Base-by-base conservation (phyloP, 30 jellyfish, hydroid and myxozoan genomes). In the Rhopilema esculentum region DNA sequence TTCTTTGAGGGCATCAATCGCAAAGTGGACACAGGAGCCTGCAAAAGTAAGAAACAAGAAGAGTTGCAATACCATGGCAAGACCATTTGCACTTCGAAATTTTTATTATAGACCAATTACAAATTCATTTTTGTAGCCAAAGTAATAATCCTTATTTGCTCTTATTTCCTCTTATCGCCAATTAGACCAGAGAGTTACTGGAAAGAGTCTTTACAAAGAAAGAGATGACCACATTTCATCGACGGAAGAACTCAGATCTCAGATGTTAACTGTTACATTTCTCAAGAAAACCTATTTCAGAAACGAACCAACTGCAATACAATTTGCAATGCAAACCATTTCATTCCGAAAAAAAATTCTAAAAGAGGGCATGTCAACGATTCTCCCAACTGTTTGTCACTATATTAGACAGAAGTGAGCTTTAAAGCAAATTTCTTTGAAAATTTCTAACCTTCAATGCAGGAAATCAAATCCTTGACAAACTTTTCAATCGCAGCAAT, bases 21-120 rank as follows among this genome's bases (percentile, higher is more conserved):
- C 85, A 84, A 95, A 95, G 69, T 91, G 96, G 52, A 66, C 73
- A 69, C 99, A 95, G 49, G 87, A 57, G n/a, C 97, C 99, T 91
- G 73, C 22, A 84, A 26, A 32, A 21, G 40, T 24, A 7, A 22
- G 63, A 78, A 51, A 16, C 20, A 78, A 16, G 16, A 19, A 23
- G 25, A 22, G 0, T 40, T 40, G 6, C 57, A 40, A 40, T 40
- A 12, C 57, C 12, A 2, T 40, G 57, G 6, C 57, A 40, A 2
- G 9, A 40, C 6, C 57, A 12, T 12, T 40, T 6, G 57, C 12
- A 40, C 9, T 6, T 12, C 6, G 12, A 12, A 40, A 2, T 40
- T 40, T 2, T 40, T 2, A 6, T 12, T 40, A 40, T 6, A 6
- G 12, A 2, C 57, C 6, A 40, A 40, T 40, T 2, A 40, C 9